phyloP scores from a whole-genome alignment of 2,113 vertebrate genomes.

The Takifugu bimaculatus region DNA sequence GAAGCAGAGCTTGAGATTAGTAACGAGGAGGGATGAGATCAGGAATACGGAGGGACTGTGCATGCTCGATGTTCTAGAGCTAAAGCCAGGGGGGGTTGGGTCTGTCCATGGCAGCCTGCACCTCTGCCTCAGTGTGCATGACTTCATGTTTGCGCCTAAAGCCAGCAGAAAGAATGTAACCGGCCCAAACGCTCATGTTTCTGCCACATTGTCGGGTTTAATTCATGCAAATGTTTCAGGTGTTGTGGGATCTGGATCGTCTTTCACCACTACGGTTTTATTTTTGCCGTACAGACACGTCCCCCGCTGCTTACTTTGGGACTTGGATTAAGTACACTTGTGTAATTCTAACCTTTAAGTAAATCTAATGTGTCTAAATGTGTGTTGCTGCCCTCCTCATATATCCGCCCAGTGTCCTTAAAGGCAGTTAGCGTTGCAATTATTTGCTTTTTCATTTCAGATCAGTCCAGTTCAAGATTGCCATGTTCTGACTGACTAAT shows the following conservation, averaged over 20 bases:
- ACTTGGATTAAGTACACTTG: background rate
- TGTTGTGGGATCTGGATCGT: background rate
- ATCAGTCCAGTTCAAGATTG: background rate
- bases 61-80: too few species aligned
- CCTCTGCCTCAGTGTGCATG: too few species aligned
- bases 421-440: background rate
- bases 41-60: too few species aligned
- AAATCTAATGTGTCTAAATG: background rate
- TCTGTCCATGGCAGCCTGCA: too few species aligned
- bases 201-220: slow-evolving; percentile 5
- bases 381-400: background rate
- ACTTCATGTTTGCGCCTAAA: too few species aligned
- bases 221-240: slow-evolving; percentile 13
- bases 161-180: too few species aligned
- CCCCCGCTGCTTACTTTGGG: slow-evolving; percentile 6
- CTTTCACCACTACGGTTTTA: slow-evolving; percentile 2
- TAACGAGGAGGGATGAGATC: too few species aligned
- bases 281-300: background rate
- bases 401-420: background rate
- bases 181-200: background rate
- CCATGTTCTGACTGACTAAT: slow-evolving; percentile 14
- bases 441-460: too few species aligned
- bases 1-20: too few species aligned
- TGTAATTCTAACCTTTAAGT: background rate
- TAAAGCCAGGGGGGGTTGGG: too few species aligned